Conservation (phyloP, 2,888 invertebrate species). For the Lottia gigantea region DNA sequence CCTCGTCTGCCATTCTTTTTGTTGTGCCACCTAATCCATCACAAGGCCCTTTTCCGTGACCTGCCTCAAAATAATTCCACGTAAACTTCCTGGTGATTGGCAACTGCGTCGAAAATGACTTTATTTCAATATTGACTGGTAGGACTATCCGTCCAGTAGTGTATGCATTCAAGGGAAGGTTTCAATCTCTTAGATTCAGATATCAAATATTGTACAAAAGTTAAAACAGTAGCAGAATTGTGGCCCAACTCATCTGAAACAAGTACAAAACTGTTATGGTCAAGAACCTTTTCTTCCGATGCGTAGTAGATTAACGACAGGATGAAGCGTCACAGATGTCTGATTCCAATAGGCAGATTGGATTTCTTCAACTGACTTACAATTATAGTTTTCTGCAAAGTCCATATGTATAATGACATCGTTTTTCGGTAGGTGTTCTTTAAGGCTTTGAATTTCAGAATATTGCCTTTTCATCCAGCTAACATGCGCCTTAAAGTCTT, state of each 20-base stretch:
- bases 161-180: background rate
- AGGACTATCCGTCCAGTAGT: slow-evolving; percentile 37
- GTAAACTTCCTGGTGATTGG: too few relatives aligned
- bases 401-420: slow-evolving; percentile 35
- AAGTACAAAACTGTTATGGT: slow-evolving; percentile 24
- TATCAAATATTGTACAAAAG: background rate
- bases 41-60: slow-evolving; percentile 31
- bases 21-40: slow-evolving; percentile 29
- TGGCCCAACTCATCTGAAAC: slow-evolving; percentile 34
- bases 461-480: slow-evolving; percentile 25
- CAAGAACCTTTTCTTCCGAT: slow-evolving; percentile 15
- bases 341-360: slow-evolving; percentile 37
- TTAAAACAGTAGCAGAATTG: slow-evolving; percentile 15
- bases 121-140: slow-evolving; percentile 34
- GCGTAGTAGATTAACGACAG: slow-evolving; percentile 23
- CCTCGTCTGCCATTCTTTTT: slow-evolving; percentile 27
- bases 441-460: slow-evolving; percentile 21
- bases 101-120: slow-evolving; percentile 23
- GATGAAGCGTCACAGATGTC: slow-evolving; percentile 34
- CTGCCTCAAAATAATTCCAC: slow-evolving; percentile 35
- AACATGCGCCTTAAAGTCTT: slow-evolving; percentile 26
- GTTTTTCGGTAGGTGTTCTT: slow-evolving; percentile 25
- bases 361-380: slow-evolving; percentile 29
- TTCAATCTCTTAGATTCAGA: too few relatives aligned
- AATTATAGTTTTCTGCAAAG: slow-evolving; percentile 33